A percentile compares a stretch with the other conserved stretches of the same genome.
Evolutionary conservation across 1,140 invertebrate genomes (phyloP).

Genomic region (Neodiprion virginianus): DNA sequence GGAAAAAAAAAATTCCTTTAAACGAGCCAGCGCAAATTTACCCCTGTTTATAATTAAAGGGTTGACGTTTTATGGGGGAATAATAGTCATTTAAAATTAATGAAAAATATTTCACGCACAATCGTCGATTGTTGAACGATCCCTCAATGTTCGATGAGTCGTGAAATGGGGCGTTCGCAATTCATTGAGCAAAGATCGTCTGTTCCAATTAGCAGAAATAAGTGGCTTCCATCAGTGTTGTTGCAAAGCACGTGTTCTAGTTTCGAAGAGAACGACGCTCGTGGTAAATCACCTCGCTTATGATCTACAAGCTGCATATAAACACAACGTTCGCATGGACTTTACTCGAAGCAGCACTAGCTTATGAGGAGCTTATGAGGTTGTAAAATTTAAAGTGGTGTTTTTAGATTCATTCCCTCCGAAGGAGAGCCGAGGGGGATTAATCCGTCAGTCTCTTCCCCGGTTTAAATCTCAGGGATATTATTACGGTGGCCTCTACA

Average conservation of each 20-base stretch:
- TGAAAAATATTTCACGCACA: too few species aligned
- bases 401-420: neutral
- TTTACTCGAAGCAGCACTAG: neutral
- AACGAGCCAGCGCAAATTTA: too few species aligned
- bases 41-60: neutral
- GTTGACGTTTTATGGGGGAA: neutral
- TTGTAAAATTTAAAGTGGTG: neutral
- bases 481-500: neutral
- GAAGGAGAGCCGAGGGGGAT: neutral
- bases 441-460: neutral
- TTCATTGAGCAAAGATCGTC: neutral
- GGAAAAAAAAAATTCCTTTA: too few species aligned
- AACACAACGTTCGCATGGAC: neutral
- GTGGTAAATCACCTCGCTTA: neutral
- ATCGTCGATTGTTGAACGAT: neutral
- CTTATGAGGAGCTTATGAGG: neutral
- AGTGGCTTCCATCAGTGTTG: neutral
- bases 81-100: too few species aligned
- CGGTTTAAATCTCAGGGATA: neutral
- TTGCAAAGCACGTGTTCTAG: neutral
- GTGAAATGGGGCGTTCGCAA: neutral
- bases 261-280: neutral
- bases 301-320: neutral
- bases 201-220: neutral
- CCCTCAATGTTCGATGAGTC: neutral